Conservation (phyloP, 53 echinoderm and acorn worm species). For the Paracentrotus lividus region DNA sequence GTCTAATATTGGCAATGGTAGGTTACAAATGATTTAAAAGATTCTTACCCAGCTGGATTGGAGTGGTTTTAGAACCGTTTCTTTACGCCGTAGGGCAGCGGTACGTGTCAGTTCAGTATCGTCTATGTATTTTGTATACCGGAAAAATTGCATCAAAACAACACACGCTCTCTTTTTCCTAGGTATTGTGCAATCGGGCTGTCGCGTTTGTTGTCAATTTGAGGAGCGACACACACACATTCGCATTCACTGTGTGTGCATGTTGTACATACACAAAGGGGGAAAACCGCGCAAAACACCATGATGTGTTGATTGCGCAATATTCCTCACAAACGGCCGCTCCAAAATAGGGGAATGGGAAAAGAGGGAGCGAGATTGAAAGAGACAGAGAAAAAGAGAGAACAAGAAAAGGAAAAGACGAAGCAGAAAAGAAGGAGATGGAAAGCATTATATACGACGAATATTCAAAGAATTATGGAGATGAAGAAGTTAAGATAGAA, state of each 20-base stretch:
- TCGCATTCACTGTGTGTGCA: not conserved
- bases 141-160: constrained; percentile 28
- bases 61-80: constrained; percentile 13
- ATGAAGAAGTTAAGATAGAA: not conserved
- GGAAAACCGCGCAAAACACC: not conserved
- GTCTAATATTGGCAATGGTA: not conserved
- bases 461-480: too few relatives aligned
- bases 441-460: too few relatives aligned
- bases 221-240: not conserved
- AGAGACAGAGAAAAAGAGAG: not conserved
- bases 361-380: not conserved
- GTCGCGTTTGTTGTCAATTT: not conserved
- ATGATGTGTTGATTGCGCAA: constrained; percentile 17
- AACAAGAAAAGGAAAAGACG: not conserved
- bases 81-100: not conserved
- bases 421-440: not conserved
- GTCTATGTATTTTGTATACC: not conserved
- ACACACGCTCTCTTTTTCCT: constrained; percentile 61
- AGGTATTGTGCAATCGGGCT: constrained; percentile 61
- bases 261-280: not conserved
- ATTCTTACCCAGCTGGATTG: constrained; percentile 20
- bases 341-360: not conserved
- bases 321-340: not conserved
- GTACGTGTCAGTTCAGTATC: constrained; percentile 6
- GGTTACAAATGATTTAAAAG: not conserved